Evolutionary conservation across 2,113 vertebrate species (phyloP), one percentile per base, ranked within the genome.

Genomic region (Equus quagga): DNA sequence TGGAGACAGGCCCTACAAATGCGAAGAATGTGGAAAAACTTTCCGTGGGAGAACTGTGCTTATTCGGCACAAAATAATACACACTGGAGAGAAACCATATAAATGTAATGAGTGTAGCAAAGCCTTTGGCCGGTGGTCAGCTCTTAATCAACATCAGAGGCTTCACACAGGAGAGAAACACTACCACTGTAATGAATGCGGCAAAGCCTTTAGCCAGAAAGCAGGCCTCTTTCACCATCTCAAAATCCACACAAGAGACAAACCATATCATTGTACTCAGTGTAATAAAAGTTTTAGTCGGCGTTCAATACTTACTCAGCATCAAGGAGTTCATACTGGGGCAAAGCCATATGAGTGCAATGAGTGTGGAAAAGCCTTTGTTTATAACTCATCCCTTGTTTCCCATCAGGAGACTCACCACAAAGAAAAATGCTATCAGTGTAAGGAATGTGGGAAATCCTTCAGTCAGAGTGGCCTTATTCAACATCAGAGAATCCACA

Each of bases 141-240:
- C 91, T 81, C 98, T 98, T 44, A 97, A 96, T 64, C 96, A 97
- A 41, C 97, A 98, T 78, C 98, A 98, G 97, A 98, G 99, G 88
- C 98, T 98, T 85, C 99, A 99, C 92, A 99, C 98, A 0, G 99
- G 99, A 26, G 99, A 99, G 97, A 98, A 98, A 76, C 99, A 99
- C 17, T 99, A 99, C 89, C 97, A 98, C 87, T 99, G 99, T 97
- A 98, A 64, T 3, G 94, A 97, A 21, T 98, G 98, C 14, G 97
- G 98, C 62, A 94, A 97, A 46, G 81, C 97, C 58, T 97, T 98
- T 67, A 96, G 93, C 44, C 96, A 96, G 44, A 94, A 97, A 67
- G 94, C 94, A 17, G 96, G 97, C n/a, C 91, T 98, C 49, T 90
- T 95, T 64, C 83, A 91, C 14, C 98, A 93, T 33, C 82, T 96